Evolutionary conservation across 2,113 vertebrate species (phyloP).

Genomic region (Myxocyprinus asiaticus): DNA sequence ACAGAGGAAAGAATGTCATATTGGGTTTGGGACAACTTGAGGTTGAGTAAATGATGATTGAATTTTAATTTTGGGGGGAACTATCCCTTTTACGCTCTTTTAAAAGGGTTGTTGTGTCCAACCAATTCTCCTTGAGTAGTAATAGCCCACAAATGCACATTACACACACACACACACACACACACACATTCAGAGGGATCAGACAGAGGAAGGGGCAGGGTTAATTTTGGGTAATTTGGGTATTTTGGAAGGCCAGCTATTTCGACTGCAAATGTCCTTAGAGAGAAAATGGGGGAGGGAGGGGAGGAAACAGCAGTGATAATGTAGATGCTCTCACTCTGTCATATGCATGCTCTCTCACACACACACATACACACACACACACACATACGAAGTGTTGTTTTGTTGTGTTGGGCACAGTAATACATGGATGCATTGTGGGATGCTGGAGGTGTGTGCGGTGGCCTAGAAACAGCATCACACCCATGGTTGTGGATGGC

Average conservation of each 20-base stretch:
- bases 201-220: slow-evolving; percentile 38
- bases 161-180: not conserved
- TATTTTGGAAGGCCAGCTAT: slow-evolving; percentile 51
- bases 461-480: slow-evolving; percentile 27
- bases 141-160: not conserved
- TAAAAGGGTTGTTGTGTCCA: not conserved
- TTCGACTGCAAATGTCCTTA: slow-evolving; percentile 44
- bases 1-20: no score
- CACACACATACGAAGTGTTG: not conserved
- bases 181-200: slow-evolving; percentile 35
- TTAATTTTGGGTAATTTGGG: slow-evolving; percentile 56
- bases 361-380: not conserved
- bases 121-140: slow-evolving; percentile 4
- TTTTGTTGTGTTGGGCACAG: slow-evolving; percentile 15
- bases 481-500: slow-evolving; percentile 15
- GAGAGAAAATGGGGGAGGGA: slow-evolving; percentile 15
- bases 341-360: not conserved
- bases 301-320: slow-evolving; percentile 10
- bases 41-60: no score
- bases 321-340: not conserved
- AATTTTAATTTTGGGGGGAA: no score
- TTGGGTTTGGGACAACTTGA: no score
- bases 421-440: slow-evolving; percentile 18
- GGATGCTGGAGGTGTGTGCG: slow-evolving; percentile 38
- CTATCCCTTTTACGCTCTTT: not conserved